Base-by-base conservation (phyloP, 2,113 vertebrate genomes). In the Saimiri boliviensis region DNA sequence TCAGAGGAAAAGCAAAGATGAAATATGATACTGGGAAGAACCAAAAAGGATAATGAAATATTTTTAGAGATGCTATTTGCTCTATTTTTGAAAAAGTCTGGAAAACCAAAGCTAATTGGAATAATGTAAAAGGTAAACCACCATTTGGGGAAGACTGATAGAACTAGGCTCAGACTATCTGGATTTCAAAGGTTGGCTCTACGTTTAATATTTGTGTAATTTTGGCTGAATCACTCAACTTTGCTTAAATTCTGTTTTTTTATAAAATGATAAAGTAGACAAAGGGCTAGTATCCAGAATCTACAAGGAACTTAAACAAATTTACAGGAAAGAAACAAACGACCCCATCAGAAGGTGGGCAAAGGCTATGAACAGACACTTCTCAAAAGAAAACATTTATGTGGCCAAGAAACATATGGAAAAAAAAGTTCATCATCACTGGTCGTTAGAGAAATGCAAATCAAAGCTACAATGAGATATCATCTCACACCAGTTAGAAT, bases 1-100 rank as follows among this genome's bases (percentile, higher is more conserved):
- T 71, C 52, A 91, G 52, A 30, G 19, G 47, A 94, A 84, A 93
- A 85, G 93, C 80, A 52, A 40, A 98, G 47, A 90, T 45, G 93
- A 68, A 96, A 88, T 94, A 88, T 35, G 5, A 17, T n/a, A 80
- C 49, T 85, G 89, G 74, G 95, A 97, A 98, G 94, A 88, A 90
- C 93, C 90, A 80, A 71, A 96, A 92, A 95, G 96, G 66, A 95
- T 83, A 96, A 96, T 96, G 86, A 97, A 96, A 95, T 76, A 92
- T 94, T 91, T 96, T 79, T 80, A 93, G 60, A 98, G 94, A 97
- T 86, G 92, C 66, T 42, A 0, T 96, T 97, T 98, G 87, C 87
- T 92, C 87, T 96, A 21, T 74, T 96, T 97, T 96, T 73, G 60
- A 96, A 97, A 97, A 97, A 93, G 93, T 87, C 71, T 91, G 86